Evolutionary conservation across 2,797 vertebrate species (phyloP).

Genomic region (Platalea minor): DNA sequence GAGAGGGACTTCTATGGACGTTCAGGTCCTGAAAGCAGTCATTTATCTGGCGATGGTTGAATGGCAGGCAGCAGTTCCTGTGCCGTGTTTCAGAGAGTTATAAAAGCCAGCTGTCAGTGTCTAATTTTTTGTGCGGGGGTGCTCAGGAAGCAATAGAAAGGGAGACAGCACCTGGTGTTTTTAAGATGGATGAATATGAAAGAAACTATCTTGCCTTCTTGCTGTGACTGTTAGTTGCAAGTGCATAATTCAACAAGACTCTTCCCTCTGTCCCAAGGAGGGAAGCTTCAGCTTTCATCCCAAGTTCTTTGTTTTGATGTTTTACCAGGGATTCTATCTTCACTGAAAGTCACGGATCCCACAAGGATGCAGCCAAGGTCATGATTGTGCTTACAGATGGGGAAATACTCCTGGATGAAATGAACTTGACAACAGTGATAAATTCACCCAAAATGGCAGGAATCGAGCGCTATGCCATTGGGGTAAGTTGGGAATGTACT

Average conservation of each 20-base stretch:
- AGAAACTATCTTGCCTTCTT: neutral
- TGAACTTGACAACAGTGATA: slow-evolving; percentile 68
- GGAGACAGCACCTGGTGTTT: neutral
- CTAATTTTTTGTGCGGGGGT: neutral
- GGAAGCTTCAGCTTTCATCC: neutral
- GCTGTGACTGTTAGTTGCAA: neutral
- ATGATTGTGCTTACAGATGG: slow-evolving; percentile 84
- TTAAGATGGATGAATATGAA: neutral
- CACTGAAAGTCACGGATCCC: slow-evolving; percentile 72
- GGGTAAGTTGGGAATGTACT: slow-evolving; percentile 62
- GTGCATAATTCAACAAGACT: neutral
- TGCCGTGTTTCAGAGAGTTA: neutral
- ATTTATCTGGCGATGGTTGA: neutral
- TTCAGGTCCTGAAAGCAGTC: neutral
- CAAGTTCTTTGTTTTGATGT: neutral
- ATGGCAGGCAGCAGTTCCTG: neutral
- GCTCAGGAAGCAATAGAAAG: neutral
- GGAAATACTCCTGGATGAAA: slow-evolving; percentile 66
- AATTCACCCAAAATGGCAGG: slow-evolving; percentile 64
- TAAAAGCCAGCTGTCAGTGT: neutral
- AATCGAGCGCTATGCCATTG: slow-evolving; percentile 77
- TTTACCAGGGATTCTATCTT: slow-evolving; percentile 76
- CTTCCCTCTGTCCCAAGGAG: neutral
- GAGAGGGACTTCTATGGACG: neutral
- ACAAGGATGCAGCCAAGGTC: slow-evolving; percentile 70